Base-by-base conservation (phyloP, 2,797 vertebrate genomes). In the Sylvia borin region DNA sequence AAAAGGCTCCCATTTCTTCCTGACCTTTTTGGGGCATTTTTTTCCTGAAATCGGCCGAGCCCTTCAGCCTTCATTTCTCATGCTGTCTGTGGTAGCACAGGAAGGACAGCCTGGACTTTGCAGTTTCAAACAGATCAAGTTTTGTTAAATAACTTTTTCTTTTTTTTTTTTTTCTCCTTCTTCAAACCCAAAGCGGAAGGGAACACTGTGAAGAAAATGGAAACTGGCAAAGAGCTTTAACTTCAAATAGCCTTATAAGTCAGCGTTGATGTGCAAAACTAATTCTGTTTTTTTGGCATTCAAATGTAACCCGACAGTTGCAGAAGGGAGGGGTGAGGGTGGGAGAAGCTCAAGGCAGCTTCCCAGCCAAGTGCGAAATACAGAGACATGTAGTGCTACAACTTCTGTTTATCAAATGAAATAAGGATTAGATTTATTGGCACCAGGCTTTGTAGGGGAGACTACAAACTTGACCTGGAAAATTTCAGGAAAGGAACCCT, bases 1-100 rank as follows among this genome's bases (percentile, higher is more conserved):
- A 98, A 98, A 98, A 97, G 97, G 98, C 98, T 98, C 98, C 98
- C 98, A 97, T 98, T 98, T 97, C 97, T 98, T 95, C 92, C 91
- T 98, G 98, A 98, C 98, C 98, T 98, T 98, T 98, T 77, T 78
- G 85, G 88, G 94, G 92, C 96, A 93, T 80, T 91, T 96, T 94
- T 94, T 95, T 38, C 73, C 95, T 95, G 95, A 97, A 97, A 97
- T 92, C 86, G 88, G 82, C 95, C 53, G 21, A 97, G 96, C 97
- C 97, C 96, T 97, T 98, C 92, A 51, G 90, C 85, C 96, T 97
- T 94, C 95, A 95, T 96, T 97, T 95, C 95, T 96, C 96, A 96
- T 95, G 95, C 96, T 90, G 93, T 96, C 91, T 87, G 94, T 82
- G 90, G 97, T 98, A 97, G 96, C 98, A 98, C 95, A 96, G 97